Evolutionary conservation across 1,140 invertebrate species (phyloP).

Genomic region (Apis cerana): DNA sequence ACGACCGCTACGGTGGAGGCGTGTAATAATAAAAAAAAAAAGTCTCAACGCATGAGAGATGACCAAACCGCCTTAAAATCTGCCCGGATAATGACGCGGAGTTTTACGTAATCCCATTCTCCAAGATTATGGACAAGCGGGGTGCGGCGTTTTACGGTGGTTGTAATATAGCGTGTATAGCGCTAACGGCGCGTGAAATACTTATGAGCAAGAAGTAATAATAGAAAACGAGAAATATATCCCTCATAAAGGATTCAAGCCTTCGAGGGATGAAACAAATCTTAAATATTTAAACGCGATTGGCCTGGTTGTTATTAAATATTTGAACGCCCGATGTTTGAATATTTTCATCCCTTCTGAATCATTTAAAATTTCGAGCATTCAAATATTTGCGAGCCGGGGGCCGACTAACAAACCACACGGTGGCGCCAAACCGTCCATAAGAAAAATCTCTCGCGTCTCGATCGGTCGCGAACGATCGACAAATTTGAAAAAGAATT

Average conservation of each 20-base stretch:
- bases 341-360: background rate
- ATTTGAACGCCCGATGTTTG: background rate
- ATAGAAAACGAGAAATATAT: background rate
- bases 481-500: conserved; percentile 43
- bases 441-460: conserved; percentile 6
- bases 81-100: background rate
- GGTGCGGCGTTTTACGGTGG: too few species aligned
- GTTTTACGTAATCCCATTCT: background rate
- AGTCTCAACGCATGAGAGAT: background rate
- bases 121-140: background rate
- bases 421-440: too few species aligned
- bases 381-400: background rate
- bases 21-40: background rate
- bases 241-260: background rate
- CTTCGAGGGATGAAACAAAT: background rate
- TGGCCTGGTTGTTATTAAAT: background rate
- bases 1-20: background rate
- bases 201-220: background rate
- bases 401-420: too few species aligned
- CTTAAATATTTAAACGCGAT: background rate
- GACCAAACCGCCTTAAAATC: conserved; percentile 17
- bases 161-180: too few species aligned
- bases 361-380: background rate
- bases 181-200: too few species aligned
- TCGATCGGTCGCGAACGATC: conserved; percentile 5